Percentiles rank a stretch among this genome's conserved stretches.
These are phyloP conservation scores for Protosalanx chinensis DNA, from an alignment of 2,797 vertebrate species.

Conservation along the genomic window DNA sequence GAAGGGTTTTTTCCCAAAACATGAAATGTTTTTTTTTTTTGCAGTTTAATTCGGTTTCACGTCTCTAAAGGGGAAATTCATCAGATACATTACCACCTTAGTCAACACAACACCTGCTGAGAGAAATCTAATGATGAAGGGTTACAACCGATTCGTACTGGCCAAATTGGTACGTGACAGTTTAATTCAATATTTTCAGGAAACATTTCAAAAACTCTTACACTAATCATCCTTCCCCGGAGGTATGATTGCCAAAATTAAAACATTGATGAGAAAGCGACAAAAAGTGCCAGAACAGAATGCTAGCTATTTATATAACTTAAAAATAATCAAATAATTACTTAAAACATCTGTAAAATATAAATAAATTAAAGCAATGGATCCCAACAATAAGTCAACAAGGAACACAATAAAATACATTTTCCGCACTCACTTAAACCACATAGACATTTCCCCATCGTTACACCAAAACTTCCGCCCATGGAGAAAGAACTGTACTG, in stretches of 20 bases:
- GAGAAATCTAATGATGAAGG: not conserved
- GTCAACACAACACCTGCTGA: slow-evolving; percentile 37
- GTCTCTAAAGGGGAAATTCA: slow-evolving; percentile 56
- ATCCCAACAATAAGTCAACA: slow-evolving; percentile 13
- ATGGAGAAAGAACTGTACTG: slow-evolving; percentile 16
- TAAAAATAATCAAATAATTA: slow-evolving; percentile 55
- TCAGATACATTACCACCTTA: slow-evolving; percentile 29
- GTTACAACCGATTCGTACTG: not conserved
- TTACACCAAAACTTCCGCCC: not conserved
- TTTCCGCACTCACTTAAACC: slow-evolving; percentile 15
- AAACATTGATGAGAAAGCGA: slow-evolving; percentile 31
- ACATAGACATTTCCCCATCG: slow-evolving; percentile 14
- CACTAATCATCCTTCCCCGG: slow-evolving; percentile 32
- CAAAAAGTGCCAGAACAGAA: slow-evolving; percentile 60
- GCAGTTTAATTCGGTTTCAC: slow-evolving; percentile 52
- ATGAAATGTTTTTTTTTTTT: slow-evolving; percentile 44
- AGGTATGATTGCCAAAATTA: slow-evolving; percentile 60
- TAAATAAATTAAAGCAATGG: slow-evolving; percentile 57
- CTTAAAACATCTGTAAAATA: slow-evolving; percentile 44
- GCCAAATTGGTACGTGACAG: not conserved
- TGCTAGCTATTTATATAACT: slow-evolving; percentile 57
- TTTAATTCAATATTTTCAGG: slow-evolving; percentile 1
- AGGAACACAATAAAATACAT: slow-evolving; percentile 27
- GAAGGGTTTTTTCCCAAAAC: slow-evolving; percentile 49
- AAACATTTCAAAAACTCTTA: not conserved